Conservation (phyloP, 2,113 vertebrate species). For the Athene cunicularia region DNA sequence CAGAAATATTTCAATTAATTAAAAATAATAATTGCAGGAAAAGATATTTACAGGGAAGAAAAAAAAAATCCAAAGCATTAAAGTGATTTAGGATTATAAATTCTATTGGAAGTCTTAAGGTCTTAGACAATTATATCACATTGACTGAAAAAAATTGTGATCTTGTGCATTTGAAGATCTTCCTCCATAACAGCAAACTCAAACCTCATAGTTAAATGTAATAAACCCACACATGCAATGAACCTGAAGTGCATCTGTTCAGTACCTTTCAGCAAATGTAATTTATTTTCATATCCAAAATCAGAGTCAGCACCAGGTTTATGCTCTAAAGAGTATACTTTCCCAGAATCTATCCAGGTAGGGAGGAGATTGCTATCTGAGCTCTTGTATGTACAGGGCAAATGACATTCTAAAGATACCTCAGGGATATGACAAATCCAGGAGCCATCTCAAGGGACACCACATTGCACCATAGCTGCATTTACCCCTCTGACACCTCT, state of each 20-base stretch:
- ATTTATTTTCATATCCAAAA: background rate
- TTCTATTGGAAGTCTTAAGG: background rate
- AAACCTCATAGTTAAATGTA: background rate
- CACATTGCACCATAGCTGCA: background rate
- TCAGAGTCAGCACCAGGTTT: background rate
- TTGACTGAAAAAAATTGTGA: background rate
- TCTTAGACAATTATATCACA: background rate
- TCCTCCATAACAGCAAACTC: background rate
- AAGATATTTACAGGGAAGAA: background rate
- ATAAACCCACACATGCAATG: background rate
- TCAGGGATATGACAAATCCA: background rate
- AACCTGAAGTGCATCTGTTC: background rate
- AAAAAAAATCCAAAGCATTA: background rate
- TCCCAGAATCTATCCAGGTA: background rate
- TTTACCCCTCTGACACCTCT: too few species aligned
- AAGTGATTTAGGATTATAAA: background rate
- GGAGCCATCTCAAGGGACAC: background rate
- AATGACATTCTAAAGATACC: background rate
- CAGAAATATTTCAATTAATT: background rate
- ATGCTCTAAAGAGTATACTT: background rate
- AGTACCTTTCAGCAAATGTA: background rate
- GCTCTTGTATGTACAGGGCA: background rate
- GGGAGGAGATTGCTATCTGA: background rate
- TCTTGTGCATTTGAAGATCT: background rate
- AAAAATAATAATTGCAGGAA: background rate